A percentile compares a stretch with the other conserved stretches of the same genome.
Conservation (phyloP, 1,140 invertebrate genomes). For the Micrasema minimum region DNA sequence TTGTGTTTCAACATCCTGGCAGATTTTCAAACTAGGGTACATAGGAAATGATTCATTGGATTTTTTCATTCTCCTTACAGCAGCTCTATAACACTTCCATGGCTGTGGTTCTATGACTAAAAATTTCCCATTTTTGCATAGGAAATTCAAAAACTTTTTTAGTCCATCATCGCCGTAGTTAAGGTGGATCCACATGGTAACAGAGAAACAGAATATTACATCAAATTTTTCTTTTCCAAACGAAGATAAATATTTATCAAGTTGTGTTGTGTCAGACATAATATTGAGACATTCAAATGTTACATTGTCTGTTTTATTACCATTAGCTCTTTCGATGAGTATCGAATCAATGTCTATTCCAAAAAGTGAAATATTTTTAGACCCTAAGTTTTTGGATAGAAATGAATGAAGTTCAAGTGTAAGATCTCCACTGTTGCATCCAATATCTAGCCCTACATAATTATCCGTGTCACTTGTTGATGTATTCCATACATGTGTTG, state of each 20-base stretch:
- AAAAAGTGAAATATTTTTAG: conserved; percentile 67
- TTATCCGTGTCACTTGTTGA: conserved; percentile 55
- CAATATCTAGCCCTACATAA: conserved; percentile 77
- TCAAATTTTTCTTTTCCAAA: conserved; percentile 70
- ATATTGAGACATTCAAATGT: conserved; percentile 73
- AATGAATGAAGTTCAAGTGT: conserved; percentile 71
- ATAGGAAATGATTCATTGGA: conserved; percentile 69
- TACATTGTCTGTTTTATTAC: conserved; percentile 64
- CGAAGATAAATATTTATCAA: conserved; percentile 63
- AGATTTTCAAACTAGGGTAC: conserved; percentile 69
- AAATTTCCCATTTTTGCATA: conserved; percentile 67
- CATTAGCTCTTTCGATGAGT: conserved; percentile 75
- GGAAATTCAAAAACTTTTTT: conserved; percentile 67
- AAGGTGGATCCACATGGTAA: conserved; percentile 90
- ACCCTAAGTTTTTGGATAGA: conserved; percentile 61
- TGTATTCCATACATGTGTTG: conserved; percentile 69
- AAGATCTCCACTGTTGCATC: conserved; percentile 82
- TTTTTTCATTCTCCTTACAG: conserved; percentile 75
- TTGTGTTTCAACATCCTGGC: conserved; percentile 68
- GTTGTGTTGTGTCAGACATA: conserved; percentile 62
- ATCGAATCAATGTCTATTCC: conserved; percentile 80
- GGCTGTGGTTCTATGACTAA: conserved; percentile 83
- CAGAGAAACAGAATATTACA: conserved; percentile 80
- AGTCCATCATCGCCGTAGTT: conserved; percentile 82
- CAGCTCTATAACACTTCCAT: conserved; percentile 83